Conservation (phyloP, 2,888 invertebrate genomes). For the Caenorhabditis sulstoni region DNA sequence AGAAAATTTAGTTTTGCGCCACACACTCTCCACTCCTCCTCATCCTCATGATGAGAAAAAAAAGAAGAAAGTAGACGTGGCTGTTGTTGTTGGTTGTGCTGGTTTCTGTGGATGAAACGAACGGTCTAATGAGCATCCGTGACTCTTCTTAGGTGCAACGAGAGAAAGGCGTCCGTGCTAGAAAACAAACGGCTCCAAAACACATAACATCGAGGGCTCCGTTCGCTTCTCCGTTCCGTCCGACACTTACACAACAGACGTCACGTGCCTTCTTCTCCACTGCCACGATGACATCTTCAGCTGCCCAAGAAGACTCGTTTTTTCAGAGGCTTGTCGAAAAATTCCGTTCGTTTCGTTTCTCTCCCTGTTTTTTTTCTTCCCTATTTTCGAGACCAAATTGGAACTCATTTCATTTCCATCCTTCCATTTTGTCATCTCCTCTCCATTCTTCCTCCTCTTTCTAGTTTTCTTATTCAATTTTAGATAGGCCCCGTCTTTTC, state of each 20-base stretch:
- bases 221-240: not conserved
- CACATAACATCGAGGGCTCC: slow-evolving; percentile 4
- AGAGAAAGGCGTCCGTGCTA: too few species aligned
- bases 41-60: not conserved
- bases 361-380: slow-evolving; percentile 1
- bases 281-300: slow-evolving; percentile 45
- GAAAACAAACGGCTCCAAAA: slow-evolving; percentile 9
- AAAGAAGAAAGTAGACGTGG: slow-evolving; percentile 1
- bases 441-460: slow-evolving; percentile 4
- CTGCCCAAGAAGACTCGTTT: slow-evolving; percentile 29
- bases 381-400: not conserved
- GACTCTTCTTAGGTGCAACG: too few species aligned
- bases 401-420: not conserved
- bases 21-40: not conserved
- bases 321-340: slow-evolving; percentile 43
- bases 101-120: too few species aligned
- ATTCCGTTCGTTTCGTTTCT: slow-evolving; percentile 50
- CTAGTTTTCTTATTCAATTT: slow-evolving; percentile 57
- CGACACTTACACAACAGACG: slow-evolving; percentile 9
- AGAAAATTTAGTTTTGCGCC: slow-evolving; percentile 3
- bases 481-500: slow-evolving; percentile 34
- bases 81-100: too few species aligned
- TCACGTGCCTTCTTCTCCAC: slow-evolving; percentile 6
- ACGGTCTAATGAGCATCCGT: too few species aligned
- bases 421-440: not conserved